A percentile compares a stretch with the other conserved stretches of the same genome.
phyloP scores from a whole-genome alignment of 2,797 vertebrate genomes.

The Protosalanx chinensis region DNA sequence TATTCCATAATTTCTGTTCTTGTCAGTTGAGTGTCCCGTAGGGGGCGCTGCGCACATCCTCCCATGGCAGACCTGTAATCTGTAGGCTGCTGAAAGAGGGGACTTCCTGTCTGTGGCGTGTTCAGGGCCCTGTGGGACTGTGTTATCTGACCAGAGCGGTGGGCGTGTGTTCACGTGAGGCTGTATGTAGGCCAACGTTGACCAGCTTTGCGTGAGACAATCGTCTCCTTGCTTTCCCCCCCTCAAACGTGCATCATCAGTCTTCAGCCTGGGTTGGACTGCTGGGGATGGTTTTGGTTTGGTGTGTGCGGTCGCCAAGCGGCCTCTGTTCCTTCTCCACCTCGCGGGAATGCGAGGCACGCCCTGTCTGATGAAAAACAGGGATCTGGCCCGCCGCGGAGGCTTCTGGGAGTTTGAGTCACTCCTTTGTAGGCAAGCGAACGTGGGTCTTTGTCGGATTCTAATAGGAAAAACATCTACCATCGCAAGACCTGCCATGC shows the following conservation, averaged over 20 bases:
- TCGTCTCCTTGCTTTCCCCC: neutral
- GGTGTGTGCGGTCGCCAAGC: slow-evolving; percentile 13
- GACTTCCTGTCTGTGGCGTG: slow-evolving; percentile 26
- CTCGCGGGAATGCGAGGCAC: slow-evolving; percentile 66
- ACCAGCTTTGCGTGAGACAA: neutral
- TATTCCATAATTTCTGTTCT: neutral
- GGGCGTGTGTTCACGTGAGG: neutral
- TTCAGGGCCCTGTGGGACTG: neutral
- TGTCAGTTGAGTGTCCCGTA: neutral
- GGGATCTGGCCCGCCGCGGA: slow-evolving; percentile 35
- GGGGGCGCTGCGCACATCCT: neutral
- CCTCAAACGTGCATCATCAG: neutral
- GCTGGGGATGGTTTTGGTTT: neutral
- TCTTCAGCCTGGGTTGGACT: too few species aligned
- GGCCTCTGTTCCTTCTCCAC: slow-evolving; percentile 24
- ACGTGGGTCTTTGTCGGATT: slow-evolving; percentile 12
- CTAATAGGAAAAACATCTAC: slow-evolving; percentile 12
- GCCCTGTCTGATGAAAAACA: slow-evolving; percentile 64
- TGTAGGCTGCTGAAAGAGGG: neutral
- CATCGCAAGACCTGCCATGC: neutral
- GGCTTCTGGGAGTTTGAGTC: slow-evolving; percentile 34
- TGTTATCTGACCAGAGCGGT: neutral
- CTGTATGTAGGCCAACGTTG: neutral
- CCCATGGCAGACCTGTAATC: neutral
- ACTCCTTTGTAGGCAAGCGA: slow-evolving; percentile 18